Evolutionary conservation across 2,113 vertebrate genomes (phyloP), one percentile per base, ranked within the genome.

Genomic region (Crotalus viridis): DNA sequence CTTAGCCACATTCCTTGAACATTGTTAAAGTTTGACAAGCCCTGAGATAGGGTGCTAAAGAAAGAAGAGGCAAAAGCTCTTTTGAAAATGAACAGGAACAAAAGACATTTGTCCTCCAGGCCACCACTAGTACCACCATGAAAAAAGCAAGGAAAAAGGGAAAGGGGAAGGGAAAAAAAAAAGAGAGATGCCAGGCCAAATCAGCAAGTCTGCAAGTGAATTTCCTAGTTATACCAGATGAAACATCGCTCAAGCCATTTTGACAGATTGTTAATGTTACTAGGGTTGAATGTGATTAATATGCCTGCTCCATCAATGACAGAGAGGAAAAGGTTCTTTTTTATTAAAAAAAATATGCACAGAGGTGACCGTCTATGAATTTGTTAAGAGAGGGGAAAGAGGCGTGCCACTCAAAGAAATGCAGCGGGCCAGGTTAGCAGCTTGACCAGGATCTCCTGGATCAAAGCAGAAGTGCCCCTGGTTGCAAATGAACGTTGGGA

Each of bases 271-370:
- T 98, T 98, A 98, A 97, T 91, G 98, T 99, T 98, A 98, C 97
- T 97, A 97, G 96, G 97, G 96, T 97, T 99, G 99, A 99, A 97
- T 98, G 98, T 99, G 98, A 99, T 99, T 99, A 99, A 99, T 99
- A 98, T 93, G 97, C 97, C 97, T 97, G 96, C 96, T 97, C 95
- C 97, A 97, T 97, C 97, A 97, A 97, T 98, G 97, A 98, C 97
- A 98, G 97, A 96, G 97, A 97, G 96, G 96, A 96, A 98, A 97
- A 94, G 94, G 97, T 97, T 97, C 97, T 95, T 95, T 97, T 52
- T 21, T 46, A 43, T 81, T 56, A 52, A 87, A 86, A 93, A 51
- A 95, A 98, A 97, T 91, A 89, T 69, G 93, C 97, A 96, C 95
- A 96, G 97, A 97, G 96, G 97, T 96, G 97, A 98, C 96, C 96